Conservation (phyloP, 2,113 vertebrate species). For the Puma concolor region DNA sequence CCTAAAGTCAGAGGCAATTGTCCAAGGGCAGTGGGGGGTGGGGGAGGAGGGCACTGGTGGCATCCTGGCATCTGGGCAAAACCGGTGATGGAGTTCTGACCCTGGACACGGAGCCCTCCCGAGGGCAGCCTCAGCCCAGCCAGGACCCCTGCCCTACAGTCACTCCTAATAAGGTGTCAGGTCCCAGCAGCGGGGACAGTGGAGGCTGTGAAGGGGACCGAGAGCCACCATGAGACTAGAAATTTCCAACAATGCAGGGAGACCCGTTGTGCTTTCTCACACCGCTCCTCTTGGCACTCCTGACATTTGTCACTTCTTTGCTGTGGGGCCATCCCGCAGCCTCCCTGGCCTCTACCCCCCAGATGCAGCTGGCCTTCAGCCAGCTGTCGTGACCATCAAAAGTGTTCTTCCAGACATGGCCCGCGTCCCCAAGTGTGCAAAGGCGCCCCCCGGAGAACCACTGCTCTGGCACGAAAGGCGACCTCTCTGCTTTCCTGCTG, state of each 20-base stretch:
- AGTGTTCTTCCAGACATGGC: neutral
- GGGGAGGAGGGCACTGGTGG: fast-evolving
- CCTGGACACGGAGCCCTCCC: neutral
- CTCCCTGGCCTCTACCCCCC: neutral
- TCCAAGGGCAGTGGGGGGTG: neutral
- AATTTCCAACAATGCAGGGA: fast-evolving
- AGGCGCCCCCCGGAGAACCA: neutral
- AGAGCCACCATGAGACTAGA: fast-evolving
- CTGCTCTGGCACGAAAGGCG: fast-evolving
- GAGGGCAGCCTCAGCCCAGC: fast-evolving
- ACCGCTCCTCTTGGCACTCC: fast-evolving
- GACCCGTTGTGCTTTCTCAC: no score
- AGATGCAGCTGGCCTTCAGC: neutral
- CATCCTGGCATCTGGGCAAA: no score
- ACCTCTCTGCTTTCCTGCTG: neutral
- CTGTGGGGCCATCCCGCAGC: fast-evolving
- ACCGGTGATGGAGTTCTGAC: neutral
- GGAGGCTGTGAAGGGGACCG: fast-evolving
- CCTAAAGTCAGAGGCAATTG: neutral
- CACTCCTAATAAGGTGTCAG: neutral
- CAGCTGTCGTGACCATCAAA: neutral
- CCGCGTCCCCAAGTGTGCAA: neutral
- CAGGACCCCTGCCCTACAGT: neutral
- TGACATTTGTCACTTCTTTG: neutral
- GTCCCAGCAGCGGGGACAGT: neutral